Evolutionary conservation across 2,888 invertebrate species (phyloP).

Genomic region (Thumatha senex): DNA sequence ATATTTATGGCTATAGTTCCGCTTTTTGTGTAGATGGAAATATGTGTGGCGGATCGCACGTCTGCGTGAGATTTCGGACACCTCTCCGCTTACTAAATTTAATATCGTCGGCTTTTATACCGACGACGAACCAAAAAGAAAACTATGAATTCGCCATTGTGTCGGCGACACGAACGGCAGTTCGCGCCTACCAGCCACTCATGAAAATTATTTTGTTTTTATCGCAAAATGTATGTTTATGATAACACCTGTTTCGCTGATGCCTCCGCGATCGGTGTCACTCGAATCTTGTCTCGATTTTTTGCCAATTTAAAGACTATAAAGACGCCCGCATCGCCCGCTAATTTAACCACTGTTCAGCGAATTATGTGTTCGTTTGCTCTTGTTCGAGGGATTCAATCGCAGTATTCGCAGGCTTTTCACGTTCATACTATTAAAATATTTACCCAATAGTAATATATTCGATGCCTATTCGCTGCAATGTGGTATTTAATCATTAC

Average conservation of each 20-base stretch:
- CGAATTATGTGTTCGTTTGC: constrained; percentile 74
- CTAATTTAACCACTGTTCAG: constrained; percentile 81
- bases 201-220: constrained; percentile 84
- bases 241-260: constrained; percentile 83
- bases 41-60: constrained; percentile 85
- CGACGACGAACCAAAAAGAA: constrained; percentile 71
- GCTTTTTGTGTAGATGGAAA: constrained; percentile 83
- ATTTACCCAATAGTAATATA: neutral
- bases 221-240: constrained; percentile 83
- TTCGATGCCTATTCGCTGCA: too few species aligned
- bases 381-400: constrained; percentile 39
- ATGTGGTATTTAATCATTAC: too few species aligned
- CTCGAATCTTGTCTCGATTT: constrained; percentile 76
- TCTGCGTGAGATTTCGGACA: constrained; percentile 84
- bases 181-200: constrained; percentile 82
- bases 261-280: constrained; percentile 82
- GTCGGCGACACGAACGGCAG: constrained; percentile 80
- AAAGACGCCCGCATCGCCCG: constrained; percentile 80
- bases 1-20: constrained; percentile 84
- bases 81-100: constrained; percentile 83
- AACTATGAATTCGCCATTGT: constrained; percentile 81
- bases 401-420: constrained; percentile 25
- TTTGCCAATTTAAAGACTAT: constrained; percentile 82
- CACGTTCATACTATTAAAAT: constrained; percentile 10
- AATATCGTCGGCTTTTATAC: constrained; percentile 80